Conservation (phyloP, 2,797 vertebrate species). For the Lagocephalus sceleratus region DNA sequence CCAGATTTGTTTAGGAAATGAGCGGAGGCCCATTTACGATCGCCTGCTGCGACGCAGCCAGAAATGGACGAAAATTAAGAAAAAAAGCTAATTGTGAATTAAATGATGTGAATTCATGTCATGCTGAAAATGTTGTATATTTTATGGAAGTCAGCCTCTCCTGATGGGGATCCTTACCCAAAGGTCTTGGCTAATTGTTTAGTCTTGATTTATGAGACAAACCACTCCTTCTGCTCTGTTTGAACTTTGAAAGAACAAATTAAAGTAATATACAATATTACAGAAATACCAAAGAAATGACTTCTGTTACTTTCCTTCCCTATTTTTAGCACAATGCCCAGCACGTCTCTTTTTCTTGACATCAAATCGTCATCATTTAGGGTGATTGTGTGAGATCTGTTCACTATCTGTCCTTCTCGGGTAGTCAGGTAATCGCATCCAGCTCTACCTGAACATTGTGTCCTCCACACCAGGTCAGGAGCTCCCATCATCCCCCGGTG, state of each 20-base stretch:
- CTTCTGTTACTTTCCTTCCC: too few relatives aligned
- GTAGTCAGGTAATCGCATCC: slow-evolving; percentile 46
- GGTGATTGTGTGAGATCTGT: slow-evolving; percentile 20
- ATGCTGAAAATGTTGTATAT: background rate
- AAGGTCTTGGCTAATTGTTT: too few relatives aligned
- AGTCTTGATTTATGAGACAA: too few relatives aligned
- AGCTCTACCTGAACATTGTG: slow-evolving; percentile 55
- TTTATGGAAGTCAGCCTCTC: background rate
- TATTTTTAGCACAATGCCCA: too few relatives aligned
- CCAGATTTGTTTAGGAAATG: slow-evolving; percentile 13
- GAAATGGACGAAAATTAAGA: too few relatives aligned
- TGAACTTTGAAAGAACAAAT: too few relatives aligned
- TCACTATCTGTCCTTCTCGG: slow-evolving; percentile 59
- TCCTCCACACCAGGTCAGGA: slow-evolving; percentile 62
- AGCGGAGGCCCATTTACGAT: slow-evolving; percentile 1
- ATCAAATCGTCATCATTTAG: slow-evolving; percentile 30
- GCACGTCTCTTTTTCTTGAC: too few relatives aligned
- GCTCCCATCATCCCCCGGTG: slow-evolving; percentile 61
- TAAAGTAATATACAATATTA: too few relatives aligned
- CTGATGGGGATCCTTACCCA: background rate
- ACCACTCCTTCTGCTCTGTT: too few relatives aligned
- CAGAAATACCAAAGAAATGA: too few relatives aligned
- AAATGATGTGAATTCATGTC: slow-evolving; percentile 2
- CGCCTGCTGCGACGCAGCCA: slow-evolving; percentile 18
- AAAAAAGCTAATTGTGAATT: slow-evolving; percentile 18